Conservation (phyloP, 2,113 vertebrate genomes). For the Lates calcarifer region DNA sequence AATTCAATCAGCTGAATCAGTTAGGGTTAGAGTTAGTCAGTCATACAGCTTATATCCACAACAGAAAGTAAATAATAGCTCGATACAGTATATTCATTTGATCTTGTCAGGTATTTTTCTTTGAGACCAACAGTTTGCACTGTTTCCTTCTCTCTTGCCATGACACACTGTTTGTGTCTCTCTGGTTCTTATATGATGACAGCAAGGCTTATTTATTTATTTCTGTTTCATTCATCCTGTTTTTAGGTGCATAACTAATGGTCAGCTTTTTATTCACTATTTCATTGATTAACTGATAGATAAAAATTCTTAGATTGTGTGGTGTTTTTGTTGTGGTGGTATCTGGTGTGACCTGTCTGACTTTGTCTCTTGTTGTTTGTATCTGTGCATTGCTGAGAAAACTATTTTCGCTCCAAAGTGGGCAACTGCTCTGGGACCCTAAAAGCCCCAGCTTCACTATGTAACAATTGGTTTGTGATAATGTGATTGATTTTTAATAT, state of each 20-base stretch:
- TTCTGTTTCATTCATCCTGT: not conserved
- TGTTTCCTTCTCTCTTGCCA: not conserved
- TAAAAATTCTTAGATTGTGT: not conserved
- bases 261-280: not conserved
- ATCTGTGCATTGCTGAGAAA: not conserved
- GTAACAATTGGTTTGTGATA: not conserved
- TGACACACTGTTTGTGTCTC: not conserved
- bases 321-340: not conserved
- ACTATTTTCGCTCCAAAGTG: not conserved
- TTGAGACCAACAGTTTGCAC: not conserved
- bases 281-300: not conserved
- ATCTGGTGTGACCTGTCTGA: not conserved
- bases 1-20: not conserved
- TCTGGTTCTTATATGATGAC: not conserved
- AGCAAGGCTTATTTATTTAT: not conserved
- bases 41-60: not conserved
- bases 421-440: not conserved
- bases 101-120: not conserved
- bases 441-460: too few species aligned
- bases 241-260: not conserved
- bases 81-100: not conserved
- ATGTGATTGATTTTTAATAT: not conserved
- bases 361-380: not conserved
- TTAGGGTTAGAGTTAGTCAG: too few species aligned
- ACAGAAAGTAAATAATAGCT: not conserved